Percentiles rank a stretch among this genome's conserved stretches.
Conservation (phyloP, 2,113 vertebrate genomes). For the Cebidichthys violaceus region DNA sequence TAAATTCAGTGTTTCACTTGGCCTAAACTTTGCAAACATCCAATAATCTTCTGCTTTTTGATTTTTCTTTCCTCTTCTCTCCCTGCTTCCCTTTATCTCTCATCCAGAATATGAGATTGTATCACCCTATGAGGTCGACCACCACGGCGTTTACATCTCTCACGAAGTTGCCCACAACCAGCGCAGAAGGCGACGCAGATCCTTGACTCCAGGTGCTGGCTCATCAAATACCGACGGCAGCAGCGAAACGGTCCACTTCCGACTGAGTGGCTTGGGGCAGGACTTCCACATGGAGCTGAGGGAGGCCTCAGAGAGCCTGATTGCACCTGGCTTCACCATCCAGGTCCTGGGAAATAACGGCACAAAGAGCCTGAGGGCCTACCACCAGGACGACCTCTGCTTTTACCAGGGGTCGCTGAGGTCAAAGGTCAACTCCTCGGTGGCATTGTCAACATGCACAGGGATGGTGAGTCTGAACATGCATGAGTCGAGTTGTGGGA, state of each 20-base stretch:
- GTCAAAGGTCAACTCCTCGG: slow-evolving; percentile 86
- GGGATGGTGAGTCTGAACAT: slow-evolving; percentile 89
- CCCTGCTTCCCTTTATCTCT: background rate
- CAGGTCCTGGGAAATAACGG: slow-evolving; percentile 86
- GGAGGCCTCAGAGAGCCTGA: slow-evolving; percentile 75
- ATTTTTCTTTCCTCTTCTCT: background rate
- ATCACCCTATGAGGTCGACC: slow-evolving; percentile 88
- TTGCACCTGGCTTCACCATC: slow-evolving; percentile 87
- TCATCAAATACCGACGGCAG: slow-evolving; percentile 26
- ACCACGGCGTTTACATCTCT: slow-evolving; percentile 84
- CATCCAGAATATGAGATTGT: slow-evolving; percentile 89
- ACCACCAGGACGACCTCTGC: slow-evolving; percentile 85
- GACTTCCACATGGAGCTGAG: slow-evolving; percentile 89
- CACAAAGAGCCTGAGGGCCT: slow-evolving; percentile 82
- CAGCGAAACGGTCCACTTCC: slow-evolving; percentile 82
- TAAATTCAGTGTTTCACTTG: background rate
- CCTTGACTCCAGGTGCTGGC: slow-evolving; percentile 35
- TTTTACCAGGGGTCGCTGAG: slow-evolving; percentile 90
- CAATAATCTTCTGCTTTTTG: background rate
- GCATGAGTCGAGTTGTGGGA: slow-evolving; percentile 47
- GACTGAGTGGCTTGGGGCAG: slow-evolving; percentile 84
- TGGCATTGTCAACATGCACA: slow-evolving; percentile 90
- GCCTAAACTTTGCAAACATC: background rate
- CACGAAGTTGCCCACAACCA: slow-evolving; percentile 85
- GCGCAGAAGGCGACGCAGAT: slow-evolving; percentile 77